These are phyloP conservation scores for Amphiprion clarkii DNA, from an alignment of 2,797 vertebrate species.

Conservation along the genomic window DNA sequence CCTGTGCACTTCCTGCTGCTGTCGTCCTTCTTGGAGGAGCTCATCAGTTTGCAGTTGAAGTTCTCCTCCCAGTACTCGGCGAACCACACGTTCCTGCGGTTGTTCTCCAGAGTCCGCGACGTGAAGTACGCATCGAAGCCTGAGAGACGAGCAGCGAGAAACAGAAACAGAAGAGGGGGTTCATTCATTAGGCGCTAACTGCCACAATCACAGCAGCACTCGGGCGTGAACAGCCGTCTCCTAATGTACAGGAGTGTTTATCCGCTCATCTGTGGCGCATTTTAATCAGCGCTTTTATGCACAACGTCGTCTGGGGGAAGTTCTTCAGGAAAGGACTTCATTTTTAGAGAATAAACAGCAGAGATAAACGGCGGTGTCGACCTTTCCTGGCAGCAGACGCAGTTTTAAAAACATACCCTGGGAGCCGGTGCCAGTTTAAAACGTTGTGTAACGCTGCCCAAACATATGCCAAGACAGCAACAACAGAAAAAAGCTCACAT, in stretches of 20 bases:
- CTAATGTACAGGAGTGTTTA: not conserved
- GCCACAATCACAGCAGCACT: not conserved
- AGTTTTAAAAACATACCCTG: not conserved
- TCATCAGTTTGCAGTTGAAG: slow-evolving; percentile 98
- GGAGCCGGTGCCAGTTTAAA: slow-evolving; percentile 1
- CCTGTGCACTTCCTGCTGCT: slow-evolving; percentile 95
- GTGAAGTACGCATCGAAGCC: slow-evolving; percentile 95
- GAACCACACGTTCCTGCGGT: slow-evolving; percentile 97
- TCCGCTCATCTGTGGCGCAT: slow-evolving; percentile 1
- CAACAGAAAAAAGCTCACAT: slow-evolving; percentile 3
- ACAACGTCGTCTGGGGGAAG: not conserved
- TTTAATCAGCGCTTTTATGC: slow-evolving; percentile 7
- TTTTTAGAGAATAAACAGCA: too few relatives aligned
- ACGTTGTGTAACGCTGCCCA: slow-evolving; percentile 7
- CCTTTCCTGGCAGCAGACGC: too few relatives aligned
- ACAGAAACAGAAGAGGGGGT: not conserved
- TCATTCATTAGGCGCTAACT: slow-evolving; percentile 2
- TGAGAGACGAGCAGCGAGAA: slow-evolving; percentile 64
- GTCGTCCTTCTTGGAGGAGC: slow-evolving; percentile 94
- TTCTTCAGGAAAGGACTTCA: not conserved
- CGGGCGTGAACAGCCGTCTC: not conserved
- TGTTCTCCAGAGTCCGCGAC: slow-evolving; percentile 94
- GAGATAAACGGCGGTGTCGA: too few relatives aligned
- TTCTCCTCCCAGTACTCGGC: slow-evolving; percentile 98
- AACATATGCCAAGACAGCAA: slow-evolving; percentile 13